These are phyloP conservation scores for Drosophila nebulosa DNA, from an alignment of 1,140 invertebrate species.

Conservation along the genomic window DNA sequence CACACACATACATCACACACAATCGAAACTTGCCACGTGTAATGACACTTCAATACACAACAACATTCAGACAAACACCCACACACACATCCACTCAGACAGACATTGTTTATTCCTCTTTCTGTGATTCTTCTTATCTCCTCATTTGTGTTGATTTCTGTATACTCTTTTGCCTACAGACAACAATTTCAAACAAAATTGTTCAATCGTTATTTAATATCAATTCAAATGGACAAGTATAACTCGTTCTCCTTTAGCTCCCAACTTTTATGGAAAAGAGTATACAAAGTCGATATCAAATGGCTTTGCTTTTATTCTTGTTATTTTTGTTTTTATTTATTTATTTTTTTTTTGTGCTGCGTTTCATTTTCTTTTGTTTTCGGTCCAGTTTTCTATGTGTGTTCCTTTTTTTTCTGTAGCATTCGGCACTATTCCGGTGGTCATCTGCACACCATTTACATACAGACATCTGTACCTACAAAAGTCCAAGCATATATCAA, in stretches of 20 bases:
- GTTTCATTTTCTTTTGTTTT: not conserved
- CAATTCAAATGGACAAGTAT: too few relatives aligned
- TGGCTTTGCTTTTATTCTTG: not conserved
- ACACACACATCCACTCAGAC: not conserved
- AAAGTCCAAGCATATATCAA: not conserved
- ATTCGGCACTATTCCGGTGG: not conserved
- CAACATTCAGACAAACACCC: conserved; percentile 4
- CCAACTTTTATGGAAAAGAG: not conserved
- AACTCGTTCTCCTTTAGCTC: too few relatives aligned
- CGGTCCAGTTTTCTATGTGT: conserved; percentile 1
- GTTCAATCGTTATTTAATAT: too few relatives aligned
- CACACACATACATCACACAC: conserved; percentile 16
- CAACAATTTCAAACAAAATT: too few relatives aligned
- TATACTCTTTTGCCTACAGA: not conserved
- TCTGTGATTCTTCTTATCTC: not conserved
- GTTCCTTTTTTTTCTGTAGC: not conserved
- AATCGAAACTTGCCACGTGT: conserved; percentile 47
- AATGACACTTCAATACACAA: conserved; percentile 26
- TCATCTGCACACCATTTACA: not conserved
- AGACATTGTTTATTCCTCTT: not conserved
- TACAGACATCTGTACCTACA: not conserved
- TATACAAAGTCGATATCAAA: not conserved
- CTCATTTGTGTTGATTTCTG: not conserved
- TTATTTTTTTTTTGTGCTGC: too few relatives aligned
- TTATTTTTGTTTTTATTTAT: not conserved